phyloP scores from a whole-genome alignment of 2,797 vertebrate genomes.

The Gila robusta region DNA sequence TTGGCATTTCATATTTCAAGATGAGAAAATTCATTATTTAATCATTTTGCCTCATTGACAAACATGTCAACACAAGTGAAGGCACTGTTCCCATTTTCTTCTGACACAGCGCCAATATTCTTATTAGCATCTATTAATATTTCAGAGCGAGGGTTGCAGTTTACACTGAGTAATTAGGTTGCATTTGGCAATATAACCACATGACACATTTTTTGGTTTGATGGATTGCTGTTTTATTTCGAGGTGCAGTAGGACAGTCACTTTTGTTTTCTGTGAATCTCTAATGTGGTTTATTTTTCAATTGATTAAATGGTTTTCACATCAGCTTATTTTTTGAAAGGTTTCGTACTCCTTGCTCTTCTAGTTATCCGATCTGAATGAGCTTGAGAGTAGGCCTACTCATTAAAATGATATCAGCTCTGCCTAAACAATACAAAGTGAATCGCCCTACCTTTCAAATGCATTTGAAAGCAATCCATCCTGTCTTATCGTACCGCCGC shows the following conservation, averaged over 20 bases:
- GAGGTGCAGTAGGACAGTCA: constrained; percentile 55
- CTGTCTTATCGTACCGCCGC: background rate
- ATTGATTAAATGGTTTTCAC: constrained; percentile 28
- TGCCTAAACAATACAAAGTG: constrained; percentile 23
- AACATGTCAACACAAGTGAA: constrained; percentile 24
- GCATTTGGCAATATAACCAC: constrained; percentile 26
- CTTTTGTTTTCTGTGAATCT: constrained; percentile 3
- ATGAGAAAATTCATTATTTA: constrained; percentile 31
- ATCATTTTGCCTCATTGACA: constrained; percentile 27
- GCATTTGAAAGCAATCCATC: constrained; percentile 28
- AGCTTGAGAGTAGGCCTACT: constrained; percentile 26
- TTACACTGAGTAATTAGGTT: constrained; percentile 65
- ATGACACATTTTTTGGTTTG: constrained; percentile 42
- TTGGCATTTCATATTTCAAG: background rate
- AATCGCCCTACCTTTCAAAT: constrained; percentile 29
- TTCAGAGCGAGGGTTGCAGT: constrained; percentile 66
- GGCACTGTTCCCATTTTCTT: constrained; percentile 34
- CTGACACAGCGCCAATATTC: constrained; percentile 59
- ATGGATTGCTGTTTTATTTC: constrained; percentile 49
- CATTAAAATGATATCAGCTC: constrained; percentile 48
- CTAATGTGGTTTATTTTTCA: constrained; percentile 24
- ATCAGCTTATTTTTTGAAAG: constrained; percentile 42
- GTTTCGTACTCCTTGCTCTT: constrained; percentile 46
- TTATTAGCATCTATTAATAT: constrained; percentile 73
- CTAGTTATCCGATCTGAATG: constrained; percentile 51